Evolutionary conservation across 2,113 vertebrate genomes (phyloP).

Genomic region (Erythrocercus mccallii): DNA sequence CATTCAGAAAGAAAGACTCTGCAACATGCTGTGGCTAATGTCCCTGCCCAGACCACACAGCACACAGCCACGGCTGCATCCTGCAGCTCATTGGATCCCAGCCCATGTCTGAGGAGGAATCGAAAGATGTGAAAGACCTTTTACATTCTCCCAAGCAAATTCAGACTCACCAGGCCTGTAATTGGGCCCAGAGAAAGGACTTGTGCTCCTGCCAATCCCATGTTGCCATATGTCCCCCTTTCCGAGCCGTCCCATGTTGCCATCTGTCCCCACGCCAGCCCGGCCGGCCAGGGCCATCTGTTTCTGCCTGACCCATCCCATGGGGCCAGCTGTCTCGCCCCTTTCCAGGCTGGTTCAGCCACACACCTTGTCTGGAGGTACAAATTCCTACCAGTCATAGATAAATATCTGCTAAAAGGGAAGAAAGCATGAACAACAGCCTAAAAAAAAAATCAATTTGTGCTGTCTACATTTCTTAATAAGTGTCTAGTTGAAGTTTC

Average conservation of each 20-base stretch:
- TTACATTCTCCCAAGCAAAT: slow-evolving; percentile 13
- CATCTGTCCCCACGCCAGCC: slow-evolving; percentile 54
- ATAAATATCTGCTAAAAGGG: not conserved
- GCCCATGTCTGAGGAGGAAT: not conserved
- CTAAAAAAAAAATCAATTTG: not conserved
- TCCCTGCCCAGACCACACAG: not conserved
- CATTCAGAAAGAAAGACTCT: not conserved
- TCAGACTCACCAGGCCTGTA: not conserved
- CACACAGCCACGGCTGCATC: fast-evolving
- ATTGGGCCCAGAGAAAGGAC: not conserved
- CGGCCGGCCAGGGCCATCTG: slow-evolving; percentile 19
- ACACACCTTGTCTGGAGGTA: slow-evolving; percentile 48
- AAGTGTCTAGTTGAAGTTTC: not conserved
- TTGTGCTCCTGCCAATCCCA: slow-evolving; percentile 17
- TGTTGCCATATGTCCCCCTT: slow-evolving; percentile 61
- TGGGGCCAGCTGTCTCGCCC: slow-evolving; percentile 10
- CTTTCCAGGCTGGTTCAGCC: not conserved
- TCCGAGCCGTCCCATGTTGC: slow-evolving; percentile 15
- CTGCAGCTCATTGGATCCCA: not conserved
- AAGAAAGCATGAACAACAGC: not conserved
- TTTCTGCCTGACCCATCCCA: slow-evolving; percentile 8
- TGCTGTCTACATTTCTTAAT: not conserved
- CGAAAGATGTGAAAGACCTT: not conserved
- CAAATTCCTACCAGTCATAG: not conserved
- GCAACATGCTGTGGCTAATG: not conserved